Evolutionary conservation across 2,113 vertebrate genomes (phyloP), one percentile per base, ranked within the genome.

Genomic region (Pogona vitticeps): DNA sequence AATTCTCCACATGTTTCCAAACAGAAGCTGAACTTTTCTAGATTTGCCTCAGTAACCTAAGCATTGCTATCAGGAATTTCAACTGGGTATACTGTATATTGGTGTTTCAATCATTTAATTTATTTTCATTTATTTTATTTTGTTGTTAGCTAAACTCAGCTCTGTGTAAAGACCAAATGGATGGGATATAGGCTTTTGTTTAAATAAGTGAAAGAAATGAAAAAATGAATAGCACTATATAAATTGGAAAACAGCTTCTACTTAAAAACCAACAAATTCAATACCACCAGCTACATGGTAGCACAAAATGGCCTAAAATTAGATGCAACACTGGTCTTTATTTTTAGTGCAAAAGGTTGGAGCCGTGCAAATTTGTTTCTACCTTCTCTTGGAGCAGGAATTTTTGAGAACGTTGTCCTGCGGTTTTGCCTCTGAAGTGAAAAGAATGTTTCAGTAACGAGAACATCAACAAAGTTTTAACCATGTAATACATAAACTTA

Each of bases 331-430:
- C 21, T 1, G 6, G 46, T 71, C 28, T 42, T 70, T 12, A 73
- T 63, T 80, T 79, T 72, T 38, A 20, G 31, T 5, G 38, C 14
- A 65, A 18, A 67, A 46, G 18, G 6, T 23, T 65, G 21, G 38
- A 81, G 46, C 61, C 68, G 68, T 38, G 26, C 38, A 0, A 76
- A 42, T 0, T 14, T 8, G 76, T 78, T 61, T 89, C 96, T 92
- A 97, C 97, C 95, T 96, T 96, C 96, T 76, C 91, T 95, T 18
- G 95, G 96, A 93, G 95, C 96, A 59, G 96, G 97, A 91, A 97
- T 97, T 94, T 94, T 97, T 85, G 97, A 97, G 91, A 93, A 78
- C 1, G 94, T 89, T 67, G 96, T 91, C 92, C 93, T 95, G 56
- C 95, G 94, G 42, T 91, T 97, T 83, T 94, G 92, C 90, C 94